A percentile compares a stretch with the other conserved stretches of the same genome.
Conservation (phyloP, 2,888 invertebrate genomes). For the Ophonus ardosiacus region DNA sequence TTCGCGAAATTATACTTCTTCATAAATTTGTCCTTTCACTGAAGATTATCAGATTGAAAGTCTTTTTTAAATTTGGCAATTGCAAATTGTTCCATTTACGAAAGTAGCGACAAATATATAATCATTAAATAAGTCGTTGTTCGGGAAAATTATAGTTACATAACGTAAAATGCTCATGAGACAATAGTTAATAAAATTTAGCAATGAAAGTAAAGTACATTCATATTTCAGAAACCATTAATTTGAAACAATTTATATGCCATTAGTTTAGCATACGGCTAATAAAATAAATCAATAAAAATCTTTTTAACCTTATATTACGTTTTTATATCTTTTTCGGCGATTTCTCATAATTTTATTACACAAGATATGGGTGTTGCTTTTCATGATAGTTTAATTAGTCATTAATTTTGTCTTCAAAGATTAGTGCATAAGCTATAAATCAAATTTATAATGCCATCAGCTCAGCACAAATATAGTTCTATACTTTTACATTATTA, state of each 20-base stretch:
- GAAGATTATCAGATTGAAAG: slow-evolving; percentile 18
- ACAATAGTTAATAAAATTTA: not conserved
- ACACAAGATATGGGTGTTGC: not conserved
- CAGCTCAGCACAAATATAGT: not conserved
- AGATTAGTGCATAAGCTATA: not conserved
- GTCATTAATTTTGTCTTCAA: not conserved
- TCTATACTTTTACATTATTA: too few relatives aligned
- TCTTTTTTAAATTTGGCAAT: not conserved
- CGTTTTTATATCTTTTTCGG: not conserved
- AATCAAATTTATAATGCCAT: not conserved
- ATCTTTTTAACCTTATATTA: not conserved
- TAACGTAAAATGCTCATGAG: not conserved
- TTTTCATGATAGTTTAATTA: not conserved
- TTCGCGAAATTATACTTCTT: not conserved
- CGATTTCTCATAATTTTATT: not conserved
- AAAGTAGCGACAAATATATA: not conserved
- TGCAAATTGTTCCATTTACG: slow-evolving; percentile 2
- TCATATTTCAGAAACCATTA: not conserved
- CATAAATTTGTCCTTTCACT: slow-evolving; percentile 17
- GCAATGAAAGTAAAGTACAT: not conserved
- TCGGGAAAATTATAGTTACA: not conserved
- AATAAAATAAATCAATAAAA: not conserved
- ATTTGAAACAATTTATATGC: not conserved
- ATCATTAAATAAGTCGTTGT: not conserved
- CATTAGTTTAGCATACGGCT: not conserved